phyloP scores from a whole-genome alignment of 2,888 invertebrate species.

The Diaphora mendica region DNA sequence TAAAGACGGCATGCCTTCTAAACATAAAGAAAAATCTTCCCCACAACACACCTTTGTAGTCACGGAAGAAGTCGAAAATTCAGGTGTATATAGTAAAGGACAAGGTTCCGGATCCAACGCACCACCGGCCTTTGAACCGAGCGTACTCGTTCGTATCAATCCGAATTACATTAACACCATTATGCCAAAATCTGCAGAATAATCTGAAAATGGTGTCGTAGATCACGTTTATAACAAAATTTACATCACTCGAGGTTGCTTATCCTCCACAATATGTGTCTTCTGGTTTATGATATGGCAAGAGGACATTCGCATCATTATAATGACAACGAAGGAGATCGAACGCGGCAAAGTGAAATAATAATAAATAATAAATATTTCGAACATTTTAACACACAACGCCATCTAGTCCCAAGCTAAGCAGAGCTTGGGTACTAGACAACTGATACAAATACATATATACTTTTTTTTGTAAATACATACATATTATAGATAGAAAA shows the following conservation, averaged over 20 bases:
- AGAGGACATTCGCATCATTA: slow-evolving; percentile 98
- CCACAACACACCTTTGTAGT: slow-evolving; percentile 68
- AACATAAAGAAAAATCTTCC: slow-evolving; percentile 67
- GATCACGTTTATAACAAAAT: slow-evolving; percentile 87
- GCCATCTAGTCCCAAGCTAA: too few relatives aligned
- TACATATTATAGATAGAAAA: too few relatives aligned
- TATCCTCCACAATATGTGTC: slow-evolving; percentile 95
- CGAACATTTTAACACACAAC: too few relatives aligned
- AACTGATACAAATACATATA: too few relatives aligned
- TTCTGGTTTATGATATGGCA: slow-evolving; percentile 99
- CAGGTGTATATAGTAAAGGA: slow-evolving; percentile 57
- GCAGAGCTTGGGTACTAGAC: too few relatives aligned
- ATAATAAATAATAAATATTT: too few relatives aligned
- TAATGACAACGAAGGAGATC: slow-evolving; percentile 99
- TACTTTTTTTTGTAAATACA: too few relatives aligned
- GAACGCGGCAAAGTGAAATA: slow-evolving; percentile 98
- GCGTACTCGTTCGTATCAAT: slow-evolving; percentile 70
- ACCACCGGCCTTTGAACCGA: slow-evolving; percentile 69
- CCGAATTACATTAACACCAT: slow-evolving; percentile 85
- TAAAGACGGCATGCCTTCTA: slow-evolving; percentile 64
- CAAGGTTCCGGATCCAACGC: slow-evolving; percentile 70
- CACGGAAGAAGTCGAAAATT: slow-evolving; percentile 70
- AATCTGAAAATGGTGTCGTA: slow-evolving; percentile 75
- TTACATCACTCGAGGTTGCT: slow-evolving; percentile 97
- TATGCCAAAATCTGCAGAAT: slow-evolving; percentile 73